phyloP scores from a whole-genome alignment of 1,140 invertebrate species.

The Magallana ariakensis region DNA sequence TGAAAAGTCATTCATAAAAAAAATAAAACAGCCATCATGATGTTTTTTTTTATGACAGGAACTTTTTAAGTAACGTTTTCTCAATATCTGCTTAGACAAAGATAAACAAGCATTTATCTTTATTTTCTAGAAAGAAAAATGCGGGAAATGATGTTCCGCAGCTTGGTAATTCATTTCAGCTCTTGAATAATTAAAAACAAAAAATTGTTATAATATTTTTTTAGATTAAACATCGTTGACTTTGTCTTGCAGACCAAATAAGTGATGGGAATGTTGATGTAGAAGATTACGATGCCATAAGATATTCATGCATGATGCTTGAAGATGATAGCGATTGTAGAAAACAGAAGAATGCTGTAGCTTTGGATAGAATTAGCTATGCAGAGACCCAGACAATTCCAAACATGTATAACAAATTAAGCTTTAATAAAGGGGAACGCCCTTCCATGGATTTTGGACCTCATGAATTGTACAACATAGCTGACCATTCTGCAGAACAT shows the following conservation, averaged over 20 bases:
- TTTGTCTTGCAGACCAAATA: background rate
- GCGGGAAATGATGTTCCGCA: too few relatives aligned
- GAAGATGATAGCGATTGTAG: background rate
- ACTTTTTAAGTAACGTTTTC: too few relatives aligned
- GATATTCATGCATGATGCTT: background rate
- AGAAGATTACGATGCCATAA: background rate
- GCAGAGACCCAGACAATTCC: background rate
- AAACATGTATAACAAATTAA: background rate
- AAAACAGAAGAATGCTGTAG: background rate
- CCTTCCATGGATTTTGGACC: background rate
- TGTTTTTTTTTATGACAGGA: too few relatives aligned
- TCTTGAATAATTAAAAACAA: too few relatives aligned
- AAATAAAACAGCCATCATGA: too few relatives aligned
- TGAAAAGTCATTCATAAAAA: too few relatives aligned
- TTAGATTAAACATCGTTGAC: too few relatives aligned
- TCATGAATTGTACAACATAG: background rate
- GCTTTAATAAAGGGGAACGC: background rate
- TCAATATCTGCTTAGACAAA: too few relatives aligned
- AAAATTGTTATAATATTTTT: too few relatives aligned
- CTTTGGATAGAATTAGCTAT: background rate
- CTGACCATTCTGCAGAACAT: background rate
- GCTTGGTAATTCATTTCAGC: too few relatives aligned
- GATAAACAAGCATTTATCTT: too few relatives aligned
- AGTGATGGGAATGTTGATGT: background rate
- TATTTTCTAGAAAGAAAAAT: too few relatives aligned